Conservation (phyloP, 2,113 vertebrate genomes). For the Rhodinocichla rosea region DNA sequence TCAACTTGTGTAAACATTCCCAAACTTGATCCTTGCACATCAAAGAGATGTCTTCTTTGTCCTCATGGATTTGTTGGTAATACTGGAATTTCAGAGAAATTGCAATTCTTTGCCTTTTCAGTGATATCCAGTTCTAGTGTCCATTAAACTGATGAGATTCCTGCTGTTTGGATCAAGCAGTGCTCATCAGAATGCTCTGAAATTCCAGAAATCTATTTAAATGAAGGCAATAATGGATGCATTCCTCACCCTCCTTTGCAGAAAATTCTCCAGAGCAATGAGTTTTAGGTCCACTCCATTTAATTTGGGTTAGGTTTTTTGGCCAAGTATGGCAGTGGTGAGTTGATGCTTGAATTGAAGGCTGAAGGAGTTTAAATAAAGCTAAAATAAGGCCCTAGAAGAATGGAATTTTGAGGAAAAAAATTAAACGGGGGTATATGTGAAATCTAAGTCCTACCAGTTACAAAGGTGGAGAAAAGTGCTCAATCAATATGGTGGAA, state of each 20-base stretch:
- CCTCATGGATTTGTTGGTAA: not conserved
- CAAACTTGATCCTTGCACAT: not conserved
- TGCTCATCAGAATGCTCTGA: not conserved
- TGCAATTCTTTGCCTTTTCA: not conserved
- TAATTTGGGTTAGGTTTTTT: not conserved
- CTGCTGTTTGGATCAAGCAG: not conserved
- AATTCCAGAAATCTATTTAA: not conserved
- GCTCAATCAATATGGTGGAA: not conserved
- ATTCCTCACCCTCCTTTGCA: not conserved
- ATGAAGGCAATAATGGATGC: not conserved
- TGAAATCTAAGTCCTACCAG: not conserved
- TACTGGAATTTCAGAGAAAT: not conserved
- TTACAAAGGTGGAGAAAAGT: not conserved
- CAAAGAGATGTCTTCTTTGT: not conserved
- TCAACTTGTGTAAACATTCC: not conserved
- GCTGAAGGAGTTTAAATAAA: not conserved
- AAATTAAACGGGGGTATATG: accelerated
- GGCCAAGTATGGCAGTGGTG: not conserved
- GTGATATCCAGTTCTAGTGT: not conserved
- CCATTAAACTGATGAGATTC: not conserved
- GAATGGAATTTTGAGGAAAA: not conserved
- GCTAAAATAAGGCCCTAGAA: not conserved
- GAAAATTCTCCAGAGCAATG: not conserved
- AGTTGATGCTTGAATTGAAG: not conserved
- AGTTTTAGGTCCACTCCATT: not conserved